These are phyloP conservation scores for Drosophila atripex DNA, from an alignment of 2,888 invertebrate genomes.

Conservation along the genomic window DNA sequence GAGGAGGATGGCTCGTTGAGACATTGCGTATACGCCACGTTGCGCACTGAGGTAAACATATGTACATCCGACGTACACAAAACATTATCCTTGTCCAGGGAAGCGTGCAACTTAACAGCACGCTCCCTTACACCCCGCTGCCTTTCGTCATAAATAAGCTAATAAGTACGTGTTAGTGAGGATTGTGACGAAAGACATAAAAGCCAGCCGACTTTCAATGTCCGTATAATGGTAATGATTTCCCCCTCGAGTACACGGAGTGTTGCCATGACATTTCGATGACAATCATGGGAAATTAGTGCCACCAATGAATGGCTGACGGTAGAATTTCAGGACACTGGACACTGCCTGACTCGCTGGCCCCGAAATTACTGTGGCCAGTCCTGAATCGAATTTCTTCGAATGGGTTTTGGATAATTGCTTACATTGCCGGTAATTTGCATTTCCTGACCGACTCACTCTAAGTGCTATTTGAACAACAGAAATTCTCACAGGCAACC, in stretches of 20 bases:
- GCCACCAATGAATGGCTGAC: slow-evolving; percentile 25
- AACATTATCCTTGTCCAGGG: slow-evolving; percentile 69
- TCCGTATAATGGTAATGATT: slow-evolving; percentile 28
- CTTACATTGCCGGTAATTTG: slow-evolving; percentile 39
- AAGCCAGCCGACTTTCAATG: slow-evolving; percentile 45
- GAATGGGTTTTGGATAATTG: slow-evolving; percentile 14
- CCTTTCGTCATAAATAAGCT: slow-evolving; percentile 30
- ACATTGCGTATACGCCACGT: slow-evolving; percentile 73
- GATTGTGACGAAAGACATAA: slow-evolving; percentile 52
- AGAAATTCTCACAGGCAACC: slow-evolving; percentile 5
- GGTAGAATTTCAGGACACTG: background rate
- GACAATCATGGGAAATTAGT: slow-evolving; percentile 63
- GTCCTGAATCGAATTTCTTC: slow-evolving; percentile 11
- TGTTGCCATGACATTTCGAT: slow-evolving; percentile 39
- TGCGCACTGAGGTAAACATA: slow-evolving; percentile 67
- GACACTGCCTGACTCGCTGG: slow-evolving; percentile 14
- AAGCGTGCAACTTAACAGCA: slow-evolving; percentile 57
- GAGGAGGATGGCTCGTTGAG: slow-evolving; percentile 17
- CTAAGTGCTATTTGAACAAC: slow-evolving; percentile 45
- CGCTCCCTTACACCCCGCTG: slow-evolving; percentile 2
- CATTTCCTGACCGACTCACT: slow-evolving; percentile 30
- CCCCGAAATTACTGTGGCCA: slow-evolving; percentile 17
- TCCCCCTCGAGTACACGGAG: background rate
- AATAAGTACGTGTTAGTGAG: slow-evolving; percentile 48
- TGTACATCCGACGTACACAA: slow-evolving; percentile 14